phyloP scores from a whole-genome alignment of 2,888 invertebrate genomes.

The Drosophila acutilabella region DNA sequence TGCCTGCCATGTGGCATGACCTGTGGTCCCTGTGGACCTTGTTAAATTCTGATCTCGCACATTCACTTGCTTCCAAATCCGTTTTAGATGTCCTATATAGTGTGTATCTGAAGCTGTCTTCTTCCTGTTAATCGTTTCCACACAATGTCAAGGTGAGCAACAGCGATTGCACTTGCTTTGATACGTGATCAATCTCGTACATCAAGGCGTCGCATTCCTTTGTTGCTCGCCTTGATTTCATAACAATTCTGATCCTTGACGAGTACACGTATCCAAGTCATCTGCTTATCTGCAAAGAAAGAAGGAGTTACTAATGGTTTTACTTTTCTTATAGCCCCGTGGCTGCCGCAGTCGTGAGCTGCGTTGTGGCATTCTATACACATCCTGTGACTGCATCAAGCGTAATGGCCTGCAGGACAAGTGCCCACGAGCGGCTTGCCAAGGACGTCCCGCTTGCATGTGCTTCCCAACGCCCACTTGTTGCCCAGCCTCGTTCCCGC shows the following conservation, averaged over 20 bases:
- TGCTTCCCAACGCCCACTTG: slow-evolving; percentile 86
- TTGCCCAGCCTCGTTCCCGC: slow-evolving; percentile 84
- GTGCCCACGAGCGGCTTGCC: slow-evolving; percentile 86
- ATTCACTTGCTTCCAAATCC: slow-evolving; percentile 18
- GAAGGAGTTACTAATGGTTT: not conserved
- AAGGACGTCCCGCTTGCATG: slow-evolving; percentile 86
- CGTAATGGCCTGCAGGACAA: slow-evolving; percentile 87
- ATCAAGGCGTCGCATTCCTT: slow-evolving; percentile 69
- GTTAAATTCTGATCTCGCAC: slow-evolving; percentile 9
- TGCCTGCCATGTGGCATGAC: slow-evolving; percentile 61
- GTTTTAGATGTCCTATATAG: not conserved
- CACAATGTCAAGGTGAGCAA: slow-evolving; percentile 72
- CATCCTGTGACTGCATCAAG: slow-evolving; percentile 87
- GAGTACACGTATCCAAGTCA: slow-evolving; percentile 37
- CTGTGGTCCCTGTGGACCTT: slow-evolving; percentile 61
- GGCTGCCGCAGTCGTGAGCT: slow-evolving; percentile 86
- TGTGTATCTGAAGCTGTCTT: slow-evolving; percentile 5
- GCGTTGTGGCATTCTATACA: slow-evolving; percentile 86
- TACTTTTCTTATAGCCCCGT: slow-evolving; percentile 63
- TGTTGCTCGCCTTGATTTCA: slow-evolving; percentile 73
- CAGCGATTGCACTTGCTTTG: slow-evolving; percentile 70
- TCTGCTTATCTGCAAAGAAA: not conserved
- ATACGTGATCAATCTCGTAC: slow-evolving; percentile 59
- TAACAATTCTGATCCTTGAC: not conserved
- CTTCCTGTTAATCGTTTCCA: not conserved